A percentile compares a stretch with the other conserved stretches of the same genome.
These are phyloP conservation scores for Eupithecia tripunctaria DNA, from an alignment of 2,888 invertebrate genomes.

Conservation along the genomic window DNA sequence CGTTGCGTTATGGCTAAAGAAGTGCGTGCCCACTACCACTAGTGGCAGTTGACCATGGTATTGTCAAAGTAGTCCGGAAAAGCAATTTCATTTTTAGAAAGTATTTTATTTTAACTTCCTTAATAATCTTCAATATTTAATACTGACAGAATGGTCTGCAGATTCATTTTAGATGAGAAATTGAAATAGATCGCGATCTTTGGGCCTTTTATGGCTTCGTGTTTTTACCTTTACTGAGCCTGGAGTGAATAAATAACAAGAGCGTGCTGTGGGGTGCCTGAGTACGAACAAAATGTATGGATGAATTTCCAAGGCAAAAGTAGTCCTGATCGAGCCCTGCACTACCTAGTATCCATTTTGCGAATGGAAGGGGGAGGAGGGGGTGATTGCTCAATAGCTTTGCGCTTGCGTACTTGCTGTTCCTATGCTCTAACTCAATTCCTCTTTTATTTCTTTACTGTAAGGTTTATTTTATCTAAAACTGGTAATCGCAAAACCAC, in stretches of 20 bases:
- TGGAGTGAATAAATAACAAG: too few relatives aligned
- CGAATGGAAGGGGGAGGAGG: neutral
- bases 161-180: too few relatives aligned
- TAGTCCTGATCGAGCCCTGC: neutral
- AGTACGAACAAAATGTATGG: neutral
- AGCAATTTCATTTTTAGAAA: too few relatives aligned
- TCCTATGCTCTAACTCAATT: neutral
- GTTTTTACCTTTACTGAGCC: too few relatives aligned
- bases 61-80: too few relatives aligned
- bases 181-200: neutral
- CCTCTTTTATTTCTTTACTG: neutral
- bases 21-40: too few relatives aligned
- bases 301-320: neutral
- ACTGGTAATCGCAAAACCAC: neutral
- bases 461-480: neutral
- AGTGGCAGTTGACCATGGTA: too few relatives aligned
- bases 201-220: neutral
- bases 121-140: too few relatives aligned
- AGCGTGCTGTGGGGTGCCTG: neutral
- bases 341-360: neutral
- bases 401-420: constrained; percentile 7
- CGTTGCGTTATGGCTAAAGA: neutral
- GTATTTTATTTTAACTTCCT: too few relatives aligned
- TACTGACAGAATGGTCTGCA: too few relatives aligned
- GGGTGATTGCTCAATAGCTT: constrained; percentile 8